Evolutionary conservation across 2,888 invertebrate genomes (phyloP), one percentile per base, ranked within the genome.

Genomic region (Lithophane semibrunnea): DNA sequence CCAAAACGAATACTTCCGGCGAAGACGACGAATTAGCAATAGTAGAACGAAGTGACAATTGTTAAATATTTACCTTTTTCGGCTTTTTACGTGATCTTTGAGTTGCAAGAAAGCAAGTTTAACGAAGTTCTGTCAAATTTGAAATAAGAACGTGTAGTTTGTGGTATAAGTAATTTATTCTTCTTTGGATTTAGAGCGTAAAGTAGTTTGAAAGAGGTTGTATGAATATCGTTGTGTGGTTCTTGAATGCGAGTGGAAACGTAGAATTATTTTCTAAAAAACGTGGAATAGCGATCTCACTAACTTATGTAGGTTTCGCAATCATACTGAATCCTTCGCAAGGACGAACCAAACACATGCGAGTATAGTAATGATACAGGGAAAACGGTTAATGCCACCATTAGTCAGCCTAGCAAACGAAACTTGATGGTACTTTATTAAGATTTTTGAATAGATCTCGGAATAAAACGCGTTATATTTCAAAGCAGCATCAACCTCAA

Each of bases 1-100:
- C 92, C 1, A 96, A 96, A 93, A 94, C 95, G 0, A 95, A 95
- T 73, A 95, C 96, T 0, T 96, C 96, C 0, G 95, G 94, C 3
- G 96, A 96, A 89, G 96, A 96, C 4, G 96, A 96, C 56, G 96
- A 96, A 88, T 87, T 96, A 86, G 96, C 96, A 56, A 96, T 96
- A 85, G 92, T 96, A 4, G 96, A 96, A 87, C 90, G 88, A 82
- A 93, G 90, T 83, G 93, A 95, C 73, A 89, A 90, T 79, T 88
- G 79, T 64, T 89, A 87, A 76, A 67, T 66, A 75, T 68, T 64
- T 83, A 86, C 85, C 83, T 84, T 84, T 65, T n/a, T 67, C n/a
- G 42, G 42, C 52, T 65, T 77, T 56, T 54, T 49, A 58, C 49
- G 61, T 69, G 72, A 18, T 56, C 49, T 64, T 77, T 65, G 24